Percentiles rank a stretch among this genome's conserved stretches.
phyloP scores from a whole-genome alignment of 1,140 invertebrate genomes.

The Pachypeltis micranthus region DNA sequence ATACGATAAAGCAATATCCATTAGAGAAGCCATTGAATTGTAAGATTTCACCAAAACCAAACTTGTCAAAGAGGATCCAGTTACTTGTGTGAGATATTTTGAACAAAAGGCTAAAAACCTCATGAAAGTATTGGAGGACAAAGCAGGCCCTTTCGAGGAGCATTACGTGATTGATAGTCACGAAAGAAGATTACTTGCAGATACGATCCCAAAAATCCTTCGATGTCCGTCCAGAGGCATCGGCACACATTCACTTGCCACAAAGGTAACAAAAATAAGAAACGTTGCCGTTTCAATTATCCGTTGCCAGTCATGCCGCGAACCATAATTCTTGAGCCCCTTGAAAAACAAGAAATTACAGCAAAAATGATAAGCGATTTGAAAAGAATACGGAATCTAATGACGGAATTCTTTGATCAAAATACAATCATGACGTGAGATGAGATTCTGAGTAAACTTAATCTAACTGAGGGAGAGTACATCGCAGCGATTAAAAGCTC shows the following conservation, averaged over 20 bases:
- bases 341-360: not conserved
- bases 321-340: not conserved
- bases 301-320: not conserved
- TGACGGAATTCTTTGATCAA: too few species aligned
- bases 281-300: not conserved
- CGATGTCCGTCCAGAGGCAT: not conserved
- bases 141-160: not conserved
- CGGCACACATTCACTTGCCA: slow-evolving; percentile 7
- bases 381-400: not conserved
- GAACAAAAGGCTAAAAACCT: not conserved
- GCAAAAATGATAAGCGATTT: not conserved
- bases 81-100: not conserved
- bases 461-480: not conserved
- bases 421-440: not conserved
- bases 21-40: not conserved
- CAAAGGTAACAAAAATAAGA: not conserved
- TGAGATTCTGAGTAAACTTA: not conserved
- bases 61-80: not conserved
- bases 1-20: not conserved
- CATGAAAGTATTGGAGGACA: not conserved
- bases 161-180: not conserved
- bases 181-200: slow-evolving; percentile 5
- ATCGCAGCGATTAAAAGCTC: not conserved
- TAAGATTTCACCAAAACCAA: not conserved
- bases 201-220: not conserved